Evolutionary conservation across 2,888 invertebrate species (phyloP), one percentile per base, ranked within the genome.

Genomic region (Tolmerus cingulatus): DNA sequence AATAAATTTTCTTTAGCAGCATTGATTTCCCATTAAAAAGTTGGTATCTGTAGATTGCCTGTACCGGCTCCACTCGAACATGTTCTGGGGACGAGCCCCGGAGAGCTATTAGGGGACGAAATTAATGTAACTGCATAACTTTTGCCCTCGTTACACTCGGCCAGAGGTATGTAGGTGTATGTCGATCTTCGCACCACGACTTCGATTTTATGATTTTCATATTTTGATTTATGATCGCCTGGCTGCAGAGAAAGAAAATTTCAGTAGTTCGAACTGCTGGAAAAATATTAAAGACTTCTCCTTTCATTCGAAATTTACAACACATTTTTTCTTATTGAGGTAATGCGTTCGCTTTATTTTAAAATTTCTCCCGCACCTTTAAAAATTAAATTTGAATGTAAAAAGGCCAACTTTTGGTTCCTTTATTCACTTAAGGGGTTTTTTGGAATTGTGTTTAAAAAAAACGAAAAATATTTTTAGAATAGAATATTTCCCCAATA

Each of bases 101-200:
- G 43, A 86, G 77, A 37, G 77, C 77, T 76, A 74, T 77, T 86
- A 86, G 86, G 74, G 16, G 55, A 51, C 40, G 86, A 86, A 86
- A 86, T 86, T 86, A 86, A 77, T 86, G 86, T 86, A 86, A 86
- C 77, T 86, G 86, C 86, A 86, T 86, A 86, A 86, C 86, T 86
- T 86, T 86, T 76, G 77, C 86, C 74, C 46, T 43, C 27, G 34
- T 74, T 76, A 66, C 27, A 66, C 57, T 66, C 27, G 23, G 23
- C 27, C 7, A 19, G 55, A 40, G 19, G 34, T 37, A 30, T 27
- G 57, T 82, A 34, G 55, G 34, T 66, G 30, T 40, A 40, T 84
- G 66, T 37, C 23, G 46, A 74, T 85, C 34, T 85, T 66, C 66
- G n/a, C 85, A 30, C 40, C 23, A 74, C 30, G 46, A 74, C 40